phyloP scores from a whole-genome alignment of 2,113 vertebrate species.

The Prietella phreatophila region DNA sequence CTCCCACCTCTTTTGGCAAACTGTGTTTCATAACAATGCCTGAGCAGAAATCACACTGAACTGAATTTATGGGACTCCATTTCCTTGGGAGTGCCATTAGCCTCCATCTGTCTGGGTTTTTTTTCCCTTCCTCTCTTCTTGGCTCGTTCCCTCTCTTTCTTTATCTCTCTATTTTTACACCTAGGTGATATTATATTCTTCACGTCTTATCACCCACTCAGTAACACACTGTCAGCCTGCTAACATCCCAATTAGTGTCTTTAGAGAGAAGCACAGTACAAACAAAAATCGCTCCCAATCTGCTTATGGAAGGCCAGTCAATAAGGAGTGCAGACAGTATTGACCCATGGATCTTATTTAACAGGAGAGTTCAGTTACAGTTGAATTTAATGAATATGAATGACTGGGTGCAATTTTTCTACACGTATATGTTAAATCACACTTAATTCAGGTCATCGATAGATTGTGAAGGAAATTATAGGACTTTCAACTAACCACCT shows the following conservation, averaged over 20 bases:
- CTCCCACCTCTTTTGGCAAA: conserved; percentile 45
- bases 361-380: conserved; percentile 32
- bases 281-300: conserved; percentile 45
- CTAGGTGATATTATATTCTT: conserved; percentile 53
- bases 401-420: conserved; percentile 28
- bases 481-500: conserved; percentile 3
- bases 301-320: conserved; percentile 44
- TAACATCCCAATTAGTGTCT: conserved; percentile 53
- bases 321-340: conserved; percentile 46
- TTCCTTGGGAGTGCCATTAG: conserved; percentile 48
- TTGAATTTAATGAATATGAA: conserved; percentile 45
- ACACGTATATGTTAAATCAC: conserved; percentile 19
- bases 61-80: conserved; percentile 54
- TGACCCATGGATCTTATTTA: conserved; percentile 44
- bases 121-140: conserved; percentile 18
- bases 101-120: conserved; percentile 23
- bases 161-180: conserved; percentile 50
- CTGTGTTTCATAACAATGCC: conserved; percentile 52
- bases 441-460: conserved; percentile 18
- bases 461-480: conserved; percentile 12
- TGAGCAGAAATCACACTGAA: conserved; percentile 49
- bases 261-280: conserved; percentile 45
- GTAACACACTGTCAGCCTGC: conserved; percentile 49
- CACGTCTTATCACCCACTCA: conserved; percentile 50
- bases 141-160: conserved; percentile 27